Evolutionary conservation across 2,113 vertebrate species (phyloP).

Genomic region (Sturnira hondurensis): DNA sequence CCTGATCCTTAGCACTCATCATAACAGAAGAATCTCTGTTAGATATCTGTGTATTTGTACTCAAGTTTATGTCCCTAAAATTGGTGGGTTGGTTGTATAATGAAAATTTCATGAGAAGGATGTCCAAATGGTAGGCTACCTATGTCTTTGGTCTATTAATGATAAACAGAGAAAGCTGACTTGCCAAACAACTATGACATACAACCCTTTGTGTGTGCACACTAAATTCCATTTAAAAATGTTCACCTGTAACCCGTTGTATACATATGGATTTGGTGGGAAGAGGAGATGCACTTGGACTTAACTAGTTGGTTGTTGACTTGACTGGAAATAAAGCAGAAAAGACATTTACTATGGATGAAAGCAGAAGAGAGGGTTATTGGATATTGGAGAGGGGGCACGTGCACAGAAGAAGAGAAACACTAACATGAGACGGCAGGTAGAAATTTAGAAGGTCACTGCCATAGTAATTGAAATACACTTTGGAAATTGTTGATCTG

Average conservation of each 20-base stretch:
- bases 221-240: not conserved
- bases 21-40: not conserved
- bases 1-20: not conserved
- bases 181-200: not conserved
- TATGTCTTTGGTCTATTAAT: not conserved
- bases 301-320: not conserved
- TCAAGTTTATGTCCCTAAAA: not conserved
- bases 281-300: not conserved
- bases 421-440: not conserved
- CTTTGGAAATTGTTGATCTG: not conserved
- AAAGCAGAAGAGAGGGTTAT: not conserved
- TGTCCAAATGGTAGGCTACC: not conserved
- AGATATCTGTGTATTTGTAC: not conserved
- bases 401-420: not conserved
- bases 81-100: not conserved
- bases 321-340: not conserved
- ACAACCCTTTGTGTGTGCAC: not conserved
- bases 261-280: not conserved
- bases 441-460: slow-evolving; percentile 1
- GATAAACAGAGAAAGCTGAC: not conserved
- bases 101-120: not conserved
- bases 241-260: not conserved
- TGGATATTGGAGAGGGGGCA: not conserved
- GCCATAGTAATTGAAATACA: not conserved
- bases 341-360: not conserved